Evolutionary conservation across 2,797 vertebrate genomes (phyloP).

Genomic region (Anas acuta): DNA sequence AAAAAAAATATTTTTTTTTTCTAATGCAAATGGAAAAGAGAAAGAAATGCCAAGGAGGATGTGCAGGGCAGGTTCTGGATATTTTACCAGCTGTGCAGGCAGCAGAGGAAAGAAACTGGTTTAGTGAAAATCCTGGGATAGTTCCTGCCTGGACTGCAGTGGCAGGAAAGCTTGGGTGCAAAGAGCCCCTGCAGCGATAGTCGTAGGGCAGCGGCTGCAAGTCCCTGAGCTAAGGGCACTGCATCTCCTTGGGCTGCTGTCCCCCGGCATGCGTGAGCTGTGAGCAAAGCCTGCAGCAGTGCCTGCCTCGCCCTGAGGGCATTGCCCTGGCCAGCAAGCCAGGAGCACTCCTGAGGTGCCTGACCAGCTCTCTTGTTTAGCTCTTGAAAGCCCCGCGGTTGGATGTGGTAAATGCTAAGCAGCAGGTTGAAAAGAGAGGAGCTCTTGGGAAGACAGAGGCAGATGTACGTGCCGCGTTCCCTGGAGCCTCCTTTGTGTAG

Average conservation of each 20-base stretch:
- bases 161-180: not conserved
- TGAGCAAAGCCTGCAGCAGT: not conserved
- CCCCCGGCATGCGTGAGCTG: accelerated
- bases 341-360: not conserved
- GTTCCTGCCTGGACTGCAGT: not conserved
- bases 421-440: not conserved
- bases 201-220: not conserved
- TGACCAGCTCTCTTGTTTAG: not conserved
- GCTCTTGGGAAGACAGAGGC: not conserved
- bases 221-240: not conserved
- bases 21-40: not conserved
- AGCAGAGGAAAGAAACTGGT: not conserved
- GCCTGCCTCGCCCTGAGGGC: not conserved
- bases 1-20: not conserved
- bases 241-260: not conserved
- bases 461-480: not conserved
- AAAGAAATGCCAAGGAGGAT: conserved; percentile 1
- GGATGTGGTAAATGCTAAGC: not conserved
- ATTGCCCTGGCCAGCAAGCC: not conserved
- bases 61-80: not conserved
- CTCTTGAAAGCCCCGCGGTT: not conserved
- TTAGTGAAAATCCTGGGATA: not conserved
- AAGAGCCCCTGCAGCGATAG: not conserved
- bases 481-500: not conserved
- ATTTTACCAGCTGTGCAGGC: not conserved